Base-by-base conservation (phyloP, 2,888 invertebrate species). In the Nomada ferruginata region DNA sequence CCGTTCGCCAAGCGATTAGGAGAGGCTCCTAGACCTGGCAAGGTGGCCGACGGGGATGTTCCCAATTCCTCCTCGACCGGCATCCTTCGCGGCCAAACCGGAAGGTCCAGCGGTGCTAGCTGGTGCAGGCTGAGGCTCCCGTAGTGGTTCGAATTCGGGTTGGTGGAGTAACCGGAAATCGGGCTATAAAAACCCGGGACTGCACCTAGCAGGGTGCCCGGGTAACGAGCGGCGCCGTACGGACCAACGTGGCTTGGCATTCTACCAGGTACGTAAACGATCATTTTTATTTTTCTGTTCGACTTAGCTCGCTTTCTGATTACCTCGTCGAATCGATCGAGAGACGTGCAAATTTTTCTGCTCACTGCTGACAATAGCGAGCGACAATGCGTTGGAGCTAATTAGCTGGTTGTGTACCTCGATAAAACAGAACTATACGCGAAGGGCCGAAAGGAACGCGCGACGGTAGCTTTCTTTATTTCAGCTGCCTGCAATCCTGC, bases 251-350 rank as follows among this genome's bases (percentile, higher is more conserved):
- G 92, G 90, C 81, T 92, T 90, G 93, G 93, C 93, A 94, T 93
- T 93, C 93, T 94, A 90, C 93, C 93, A 85, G 93, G 93, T 86
- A 93, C 93, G 91, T 93, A 93, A 91, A 93, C 91, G 87, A 94
- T 94, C 93, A 94, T 93, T 86, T 87, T 92, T 78, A 68, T 63
- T 70, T 52, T 23, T 29, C 59, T 26, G 44, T 26, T 29, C n/a
- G 7, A 36, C 76, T 64, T 60, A 44, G 63, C 44, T 52, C 71
- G 20, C 65, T 65, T 59, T 53, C 53, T 29, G 60, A 68, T 26
- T 18, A 47, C n/a, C 50, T 36, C 15, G 65, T 52, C 52, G 36
- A 76, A 47, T 63, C 63, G 72, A 84, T 71, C 77, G 59, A 82
- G 79, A 89, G 81, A 90, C 85, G 86, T 84, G 89, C 85, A 81